Percentiles rank a stretch among this genome's conserved stretches.
Evolutionary conservation across 2,888 invertebrate species (phyloP).

Genomic region (Drosophila melanosoma): DNA sequence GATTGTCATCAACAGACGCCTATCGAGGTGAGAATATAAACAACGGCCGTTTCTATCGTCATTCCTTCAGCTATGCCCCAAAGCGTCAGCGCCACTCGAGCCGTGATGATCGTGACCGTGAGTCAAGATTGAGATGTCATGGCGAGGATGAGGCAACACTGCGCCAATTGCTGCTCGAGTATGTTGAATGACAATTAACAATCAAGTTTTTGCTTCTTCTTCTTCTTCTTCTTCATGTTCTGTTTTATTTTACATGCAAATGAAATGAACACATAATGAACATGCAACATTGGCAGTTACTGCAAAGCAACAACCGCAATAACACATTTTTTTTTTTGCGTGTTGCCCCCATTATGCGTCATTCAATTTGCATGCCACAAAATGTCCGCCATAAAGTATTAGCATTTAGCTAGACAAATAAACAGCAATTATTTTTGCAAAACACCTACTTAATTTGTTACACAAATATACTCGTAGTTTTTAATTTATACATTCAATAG

Average conservation of each 20-base stretch:
- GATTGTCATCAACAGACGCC: slow-evolving; percentile 73
- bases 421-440: slow-evolving; percentile 64
- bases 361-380: slow-evolving; percentile 71
- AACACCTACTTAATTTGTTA: slow-evolving; percentile 66
- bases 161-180: slow-evolving; percentile 97
- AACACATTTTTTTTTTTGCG: slow-evolving; percentile 11
- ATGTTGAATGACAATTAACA: slow-evolving; percentile 84
- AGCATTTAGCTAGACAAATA: slow-evolving; percentile 68
- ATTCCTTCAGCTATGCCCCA: slow-evolving; percentile 85
- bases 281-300: slow-evolving; percentile 14
- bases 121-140: slow-evolving; percentile 85
- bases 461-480: slow-evolving; percentile 53
- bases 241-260: slow-evolving; percentile 32
- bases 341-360: slow-evolving; percentile 65
- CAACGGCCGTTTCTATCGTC: slow-evolving; percentile 85
- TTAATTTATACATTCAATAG: slow-evolving; percentile 51
- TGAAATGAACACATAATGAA: slow-evolving; percentile 59
- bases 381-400: slow-evolving; percentile 64
- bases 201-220: not conserved
- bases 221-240: not conserved
- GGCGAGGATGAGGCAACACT: slow-evolving; percentile 96
- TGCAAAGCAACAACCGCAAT: slow-evolving; percentile 1
- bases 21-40: slow-evolving; percentile 83
- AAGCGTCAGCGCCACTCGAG: slow-evolving; percentile 84
- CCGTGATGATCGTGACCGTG: slow-evolving; percentile 84